A percentile compares a stretch with the other conserved stretches of the same genome.
Evolutionary conservation across 2,797 vertebrate genomes (phyloP).

Genomic region (Lacerta bilineata): DNA sequence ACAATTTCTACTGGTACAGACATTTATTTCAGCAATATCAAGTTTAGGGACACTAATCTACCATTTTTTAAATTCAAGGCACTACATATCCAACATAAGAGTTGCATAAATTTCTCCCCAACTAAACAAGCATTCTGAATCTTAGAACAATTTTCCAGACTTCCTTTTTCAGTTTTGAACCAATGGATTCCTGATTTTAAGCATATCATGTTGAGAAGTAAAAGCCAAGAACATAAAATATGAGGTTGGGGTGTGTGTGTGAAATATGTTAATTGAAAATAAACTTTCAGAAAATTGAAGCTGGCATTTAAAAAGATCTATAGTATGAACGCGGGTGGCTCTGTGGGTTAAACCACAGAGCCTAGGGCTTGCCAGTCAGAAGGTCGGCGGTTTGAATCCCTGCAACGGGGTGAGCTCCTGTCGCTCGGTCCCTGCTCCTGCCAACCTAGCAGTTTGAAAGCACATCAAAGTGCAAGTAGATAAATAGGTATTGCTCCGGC

Average conservation of each 20-base stretch:
- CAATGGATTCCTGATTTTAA: constrained; percentile 23
- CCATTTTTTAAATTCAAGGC: too few relatives aligned
- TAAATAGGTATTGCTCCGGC: too few relatives aligned
- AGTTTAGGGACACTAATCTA: not conserved
- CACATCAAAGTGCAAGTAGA: too few relatives aligned
- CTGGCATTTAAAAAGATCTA: not conserved
- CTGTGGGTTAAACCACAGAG: too few relatives aligned
- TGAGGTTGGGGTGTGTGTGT: not conserved
- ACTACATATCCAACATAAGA: not conserved
- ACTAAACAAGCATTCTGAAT: constrained; percentile 37
- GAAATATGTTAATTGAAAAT: constrained; percentile 43
- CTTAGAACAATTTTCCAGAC: not conserved
- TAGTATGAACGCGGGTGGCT: too few relatives aligned
- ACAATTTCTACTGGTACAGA: not conserved
- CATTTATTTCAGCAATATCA: not conserved
- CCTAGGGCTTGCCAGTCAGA: too few relatives aligned
- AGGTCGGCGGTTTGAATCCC: too few relatives aligned
- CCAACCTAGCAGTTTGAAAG: too few relatives aligned
- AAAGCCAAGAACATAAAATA: constrained; percentile 19
- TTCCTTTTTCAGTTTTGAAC: constrained; percentile 27
- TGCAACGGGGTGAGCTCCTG: too few relatives aligned
- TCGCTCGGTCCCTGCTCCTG: too few relatives aligned
- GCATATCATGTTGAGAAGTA: constrained; percentile 8
- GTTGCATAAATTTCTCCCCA: not conserved
- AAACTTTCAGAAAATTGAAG: not conserved